Base-by-base conservation (phyloP, 64 coral and sea anemone species). In the Orbicella faveolata region DNA sequence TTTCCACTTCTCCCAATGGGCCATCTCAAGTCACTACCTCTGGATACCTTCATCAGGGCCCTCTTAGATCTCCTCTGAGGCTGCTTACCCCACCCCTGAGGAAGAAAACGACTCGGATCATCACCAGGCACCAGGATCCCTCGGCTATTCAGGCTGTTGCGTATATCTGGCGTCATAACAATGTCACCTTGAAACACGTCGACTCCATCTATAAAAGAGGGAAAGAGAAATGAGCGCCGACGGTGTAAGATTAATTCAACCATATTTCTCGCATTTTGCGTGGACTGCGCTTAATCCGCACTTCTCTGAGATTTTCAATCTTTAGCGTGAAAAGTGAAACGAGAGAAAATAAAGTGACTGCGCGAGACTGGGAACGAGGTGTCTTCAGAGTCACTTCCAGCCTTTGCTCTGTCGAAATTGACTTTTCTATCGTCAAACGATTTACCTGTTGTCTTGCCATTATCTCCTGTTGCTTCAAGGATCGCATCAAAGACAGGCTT, bases 401-500 rank as follows among this genome's bases (percentile, higher is more conserved):
- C n/a, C 9, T 70, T 70, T 11, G 19, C 67, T 70, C n/a, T 33
- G n/a, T 4, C 25, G 1, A 70, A 11, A 11, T 6, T 25, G 6
- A 11, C 9, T 9, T 23, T 69, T 4, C 20, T 23, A 69, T 44
- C 35, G 14, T 41, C 10, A 26, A 85, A 52, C 52, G 15, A 72
- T 44, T 72, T 26, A 85, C 82, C 82, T 85, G 36, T 2, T 6
- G 82, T 33, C 20, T 14, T 70, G 82, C 82, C 65, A 15, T 85
- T 73, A 16, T 73, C 36, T 70, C 23, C 82, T 30, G 82, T 72
- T 14, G 65, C 63, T 9, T 85, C 37, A 52, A 85, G 82, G 18
- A 85, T 85, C 2, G 65, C 3, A 30, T 85, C 82, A 25, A 85
- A 85, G 41, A 85, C 21, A 85, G 82, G 63, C 15, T 85, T 85